phyloP scores from a whole-genome alignment of 2,797 vertebrate genomes.

The Poecile montanus region DNA sequence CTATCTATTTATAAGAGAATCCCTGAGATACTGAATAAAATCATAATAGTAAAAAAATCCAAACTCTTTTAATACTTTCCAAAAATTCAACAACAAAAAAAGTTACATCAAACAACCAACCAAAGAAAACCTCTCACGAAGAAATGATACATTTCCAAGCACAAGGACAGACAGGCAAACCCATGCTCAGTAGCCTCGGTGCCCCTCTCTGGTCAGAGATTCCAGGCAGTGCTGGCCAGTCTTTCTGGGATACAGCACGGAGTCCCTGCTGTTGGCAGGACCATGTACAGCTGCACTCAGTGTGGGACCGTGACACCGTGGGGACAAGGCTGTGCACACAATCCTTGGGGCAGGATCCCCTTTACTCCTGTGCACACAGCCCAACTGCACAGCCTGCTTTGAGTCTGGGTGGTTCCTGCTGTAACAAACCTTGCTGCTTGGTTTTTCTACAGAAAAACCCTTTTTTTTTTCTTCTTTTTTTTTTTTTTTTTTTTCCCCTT shows the following conservation, averaged over 20 bases:
- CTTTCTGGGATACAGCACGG: not conserved
- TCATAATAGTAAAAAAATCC: constrained; percentile 56
- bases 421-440: not conserved
- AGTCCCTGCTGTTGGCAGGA: not conserved
- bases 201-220: not conserved
- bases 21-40: not conserved
- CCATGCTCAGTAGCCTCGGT: not conserved
- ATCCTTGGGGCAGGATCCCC: not conserved
- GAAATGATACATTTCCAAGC: constrained; percentile 62
- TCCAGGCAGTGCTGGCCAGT: not conserved
- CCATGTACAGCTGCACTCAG: fast-evolving
- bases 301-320: fast-evolving
- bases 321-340: not conserved
- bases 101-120: constrained; percentile 63
- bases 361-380: fast-evolving
- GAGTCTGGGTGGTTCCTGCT: not conserved
- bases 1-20: not conserved
- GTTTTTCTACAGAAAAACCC: not conserved
- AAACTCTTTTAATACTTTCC: constrained; percentile 70
- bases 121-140: constrained; percentile 77
- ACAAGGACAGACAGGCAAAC: not conserved
- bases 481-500: not conserved
- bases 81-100: constrained; percentile 57
- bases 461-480: not conserved
- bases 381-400: not conserved